Evolutionary conservation across 2,113 vertebrate genomes (phyloP), one percentile per base, ranked within the genome.

Genomic region (Sinosuthora webbiana): DNA sequence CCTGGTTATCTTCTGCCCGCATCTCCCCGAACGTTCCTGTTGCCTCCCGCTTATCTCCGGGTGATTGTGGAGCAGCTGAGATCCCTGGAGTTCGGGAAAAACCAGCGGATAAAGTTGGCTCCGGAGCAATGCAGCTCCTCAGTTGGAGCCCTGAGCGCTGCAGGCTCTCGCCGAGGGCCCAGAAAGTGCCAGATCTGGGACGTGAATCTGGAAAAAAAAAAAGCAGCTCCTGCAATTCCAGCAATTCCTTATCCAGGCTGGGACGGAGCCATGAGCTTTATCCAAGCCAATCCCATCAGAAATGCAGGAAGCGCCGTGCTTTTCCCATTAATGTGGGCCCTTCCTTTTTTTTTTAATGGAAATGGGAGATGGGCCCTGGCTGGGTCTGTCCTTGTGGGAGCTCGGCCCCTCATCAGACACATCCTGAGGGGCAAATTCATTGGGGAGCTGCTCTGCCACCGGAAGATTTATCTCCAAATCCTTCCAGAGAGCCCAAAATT

Each of bases 121-220:
- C 33, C n/a, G 81, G 90, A 83, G 69, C 68, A 70, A 6, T 37
- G 49, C 75, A 81, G 60, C 73, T 50, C n/a, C 81, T 65, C 17
- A 5, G 57, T 11, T 14, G 9, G 47, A 87, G 87, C 50, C 35
- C 44, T 2, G 17, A 41, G 74, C 13, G 47, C 65, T 3, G 24
- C 15, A 28, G 82, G 76, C 22, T 80, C 65, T 77, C 60, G 2
- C 21, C 25, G 4, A 6, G 3, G 23, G 57, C 53, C 4, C 45
- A 41, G 47, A 6, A 45, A 37, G 45, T 56, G 33, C 55, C 33
- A 45, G 74, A 8, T 53, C 23, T 91, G 87, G 81, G 92, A 55
- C 42, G 12, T 0, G 0, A 3, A 44, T 55, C n/a, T 11, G 53
- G 78, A 7, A 62, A 14, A 14, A 37, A 80, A 56, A 30, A 39